These are phyloP conservation scores for Hydrophis major DNA, from an alignment of 2,797 vertebrate genomes.

Conservation along the genomic window DNA sequence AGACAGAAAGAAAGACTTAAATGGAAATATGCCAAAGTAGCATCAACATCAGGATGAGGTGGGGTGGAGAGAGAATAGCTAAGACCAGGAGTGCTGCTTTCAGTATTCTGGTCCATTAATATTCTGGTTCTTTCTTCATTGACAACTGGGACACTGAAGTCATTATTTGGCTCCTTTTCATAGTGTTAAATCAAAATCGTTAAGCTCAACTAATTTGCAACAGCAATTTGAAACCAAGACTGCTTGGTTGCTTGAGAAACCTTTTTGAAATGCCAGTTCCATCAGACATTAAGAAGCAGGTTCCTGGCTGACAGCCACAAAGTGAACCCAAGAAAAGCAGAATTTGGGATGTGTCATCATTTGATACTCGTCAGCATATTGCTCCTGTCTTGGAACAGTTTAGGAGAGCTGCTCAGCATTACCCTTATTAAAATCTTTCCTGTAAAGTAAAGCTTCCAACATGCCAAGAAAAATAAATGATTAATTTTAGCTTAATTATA, in stretches of 20 bases:
- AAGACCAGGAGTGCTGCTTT: not conserved
- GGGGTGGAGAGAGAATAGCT: not conserved
- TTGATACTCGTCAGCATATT: not conserved
- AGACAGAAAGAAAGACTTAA: not conserved
- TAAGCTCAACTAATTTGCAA: conserved; percentile 1
- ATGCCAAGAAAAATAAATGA: not conserved
- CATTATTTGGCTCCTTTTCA: not conserved
- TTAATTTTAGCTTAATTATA: too few species aligned
- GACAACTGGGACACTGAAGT: not conserved
- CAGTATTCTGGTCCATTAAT: not conserved
- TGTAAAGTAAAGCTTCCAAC: not conserved
- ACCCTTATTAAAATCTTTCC: not conserved
- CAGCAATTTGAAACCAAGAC: conserved; percentile 4
- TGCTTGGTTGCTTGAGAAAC: not conserved
- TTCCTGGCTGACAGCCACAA: not conserved
- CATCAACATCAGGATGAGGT: not conserved
- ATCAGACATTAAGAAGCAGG: conserved; percentile 23
- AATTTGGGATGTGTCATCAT: not conserved
- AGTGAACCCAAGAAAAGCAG: not conserved
- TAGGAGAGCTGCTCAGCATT: not conserved
- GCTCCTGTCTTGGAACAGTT: not conserved
- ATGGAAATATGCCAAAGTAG: not conserved
- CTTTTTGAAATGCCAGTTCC: conserved; percentile 28
- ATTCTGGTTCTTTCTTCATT: not conserved
- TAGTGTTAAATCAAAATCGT: not conserved